phyloP scores from a whole-genome alignment of 2,797 vertebrate genomes.

The Garrulus glandarius region DNA sequence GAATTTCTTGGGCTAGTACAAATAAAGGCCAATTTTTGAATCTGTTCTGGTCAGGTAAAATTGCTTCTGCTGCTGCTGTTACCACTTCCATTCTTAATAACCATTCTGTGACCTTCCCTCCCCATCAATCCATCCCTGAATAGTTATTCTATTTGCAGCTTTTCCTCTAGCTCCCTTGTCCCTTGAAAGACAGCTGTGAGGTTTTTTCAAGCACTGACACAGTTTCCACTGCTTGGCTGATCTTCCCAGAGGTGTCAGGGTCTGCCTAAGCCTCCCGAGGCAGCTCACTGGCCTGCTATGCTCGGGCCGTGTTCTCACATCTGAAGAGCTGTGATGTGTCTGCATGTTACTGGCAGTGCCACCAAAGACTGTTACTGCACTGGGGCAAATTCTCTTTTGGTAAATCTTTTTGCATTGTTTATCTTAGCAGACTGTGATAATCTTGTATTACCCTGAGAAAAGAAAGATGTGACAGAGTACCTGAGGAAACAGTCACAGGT shows the following conservation, averaged over 20 bases:
- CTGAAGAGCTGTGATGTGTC: not conserved
- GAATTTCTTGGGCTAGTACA: slow-evolving; percentile 7
- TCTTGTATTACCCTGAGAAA: not conserved
- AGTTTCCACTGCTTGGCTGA: not conserved
- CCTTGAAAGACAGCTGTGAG: slow-evolving; percentile 13
- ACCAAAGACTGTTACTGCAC: not conserved
- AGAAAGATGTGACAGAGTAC: not conserved
- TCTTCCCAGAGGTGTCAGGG: not conserved
- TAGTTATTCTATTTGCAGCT: slow-evolving; percentile 46
- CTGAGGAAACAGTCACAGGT: not conserved
- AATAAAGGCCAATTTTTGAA: slow-evolving; percentile 14
- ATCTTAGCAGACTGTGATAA: not conserved
- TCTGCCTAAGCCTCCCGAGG: not conserved
- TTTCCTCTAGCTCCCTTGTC: not conserved
- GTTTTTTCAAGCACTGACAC: slow-evolving; percentile 28
- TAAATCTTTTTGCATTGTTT: not conserved
- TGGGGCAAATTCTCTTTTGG: not conserved
- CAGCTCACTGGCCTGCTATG: accelerated
- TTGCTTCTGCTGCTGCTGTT: slow-evolving; percentile 27
- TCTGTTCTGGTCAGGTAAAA: slow-evolving; percentile 29
- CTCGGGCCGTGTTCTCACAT: not conserved
- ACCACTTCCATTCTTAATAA: slow-evolving; percentile 33
- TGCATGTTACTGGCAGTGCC: not conserved
- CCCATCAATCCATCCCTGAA: slow-evolving; percentile 8
- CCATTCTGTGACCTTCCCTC: slow-evolving; percentile 35